Conservation (phyloP, 2,113 vertebrate genomes). For the Epinephelus moara region DNA sequence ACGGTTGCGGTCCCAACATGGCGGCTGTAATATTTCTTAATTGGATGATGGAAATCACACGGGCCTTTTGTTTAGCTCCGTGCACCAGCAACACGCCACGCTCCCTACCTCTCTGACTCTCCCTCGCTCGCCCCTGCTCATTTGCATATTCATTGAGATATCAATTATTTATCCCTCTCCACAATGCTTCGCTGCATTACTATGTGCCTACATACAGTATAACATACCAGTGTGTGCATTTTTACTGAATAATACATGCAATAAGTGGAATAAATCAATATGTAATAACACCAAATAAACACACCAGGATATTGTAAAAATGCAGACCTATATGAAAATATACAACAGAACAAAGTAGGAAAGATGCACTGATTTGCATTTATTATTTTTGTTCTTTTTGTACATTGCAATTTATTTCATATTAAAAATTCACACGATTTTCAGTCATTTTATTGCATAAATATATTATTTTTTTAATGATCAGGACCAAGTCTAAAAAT, state of each 20-base stretch:
- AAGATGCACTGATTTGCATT: conserved; percentile 18
- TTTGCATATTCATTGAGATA: conserved; percentile 89
- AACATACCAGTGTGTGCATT: conserved; percentile 62
- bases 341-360: conserved; percentile 19
- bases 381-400: conserved; percentile 4
- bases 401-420: not conserved
- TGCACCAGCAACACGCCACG: conserved; percentile 44
- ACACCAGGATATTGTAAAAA: conserved; percentile 20
- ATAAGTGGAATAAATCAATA: conserved; percentile 70
- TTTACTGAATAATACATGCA: conserved; percentile 74
- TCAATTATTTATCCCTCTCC: conserved; percentile 86
- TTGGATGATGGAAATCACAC: conserved; percentile 80
- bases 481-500: not conserved
- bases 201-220: conserved; percentile 67
- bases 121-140: conserved; percentile 55
- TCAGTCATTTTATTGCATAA: not conserved
- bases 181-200: conserved; percentile 80
- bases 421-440: not conserved
- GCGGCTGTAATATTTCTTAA: conserved; percentile 79
- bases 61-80: conserved; percentile 75
- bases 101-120: conserved; percentile 44
- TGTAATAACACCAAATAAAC: conserved; percentile 54
- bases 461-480: not conserved
- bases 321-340: conserved; percentile 23
- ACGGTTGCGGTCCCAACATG: conserved; percentile 72